phyloP scores from a whole-genome alignment of 2,113 vertebrate species.

The Scortum barcoo region DNA sequence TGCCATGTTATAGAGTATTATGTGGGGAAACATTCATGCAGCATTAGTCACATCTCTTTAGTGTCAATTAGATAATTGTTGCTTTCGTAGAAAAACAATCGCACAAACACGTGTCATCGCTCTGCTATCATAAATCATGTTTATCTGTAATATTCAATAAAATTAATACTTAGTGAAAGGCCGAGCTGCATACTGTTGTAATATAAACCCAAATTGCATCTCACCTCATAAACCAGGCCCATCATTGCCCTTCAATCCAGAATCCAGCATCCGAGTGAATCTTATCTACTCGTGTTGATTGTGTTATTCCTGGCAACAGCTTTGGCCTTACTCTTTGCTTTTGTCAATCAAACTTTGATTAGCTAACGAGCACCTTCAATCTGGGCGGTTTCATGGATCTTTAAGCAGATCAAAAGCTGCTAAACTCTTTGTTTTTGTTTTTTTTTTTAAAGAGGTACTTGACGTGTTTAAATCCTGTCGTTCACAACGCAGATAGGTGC shows the following conservation, averaged over 20 bases:
- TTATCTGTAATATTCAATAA: neutral
- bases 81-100: neutral
- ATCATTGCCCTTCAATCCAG: neutral
- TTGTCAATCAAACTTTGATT: neutral
- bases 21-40: conserved; percentile 10
- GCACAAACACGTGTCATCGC: neutral
- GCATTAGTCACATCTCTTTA: conserved; percentile 46
- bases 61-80: conserved; percentile 24
- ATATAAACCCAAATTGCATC: neutral
- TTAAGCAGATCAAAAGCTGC: neutral
- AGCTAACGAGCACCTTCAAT: too few relatives aligned
- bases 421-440: too few relatives aligned
- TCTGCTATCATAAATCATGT: neutral
- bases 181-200: neutral
- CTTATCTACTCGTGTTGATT: too few relatives aligned
- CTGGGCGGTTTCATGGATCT: neutral
- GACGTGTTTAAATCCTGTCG: neutral
- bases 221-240: neutral
- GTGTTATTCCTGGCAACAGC: neutral
- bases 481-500: neutral
- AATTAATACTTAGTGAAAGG: neutral
- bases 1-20: conserved; percentile 13
- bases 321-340: neutral
- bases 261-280: too few relatives aligned
- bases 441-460: neutral